Evolutionary conservation across 2,888 invertebrate genomes (phyloP).

Genomic region (Drosophila subsilvestris): DNA sequence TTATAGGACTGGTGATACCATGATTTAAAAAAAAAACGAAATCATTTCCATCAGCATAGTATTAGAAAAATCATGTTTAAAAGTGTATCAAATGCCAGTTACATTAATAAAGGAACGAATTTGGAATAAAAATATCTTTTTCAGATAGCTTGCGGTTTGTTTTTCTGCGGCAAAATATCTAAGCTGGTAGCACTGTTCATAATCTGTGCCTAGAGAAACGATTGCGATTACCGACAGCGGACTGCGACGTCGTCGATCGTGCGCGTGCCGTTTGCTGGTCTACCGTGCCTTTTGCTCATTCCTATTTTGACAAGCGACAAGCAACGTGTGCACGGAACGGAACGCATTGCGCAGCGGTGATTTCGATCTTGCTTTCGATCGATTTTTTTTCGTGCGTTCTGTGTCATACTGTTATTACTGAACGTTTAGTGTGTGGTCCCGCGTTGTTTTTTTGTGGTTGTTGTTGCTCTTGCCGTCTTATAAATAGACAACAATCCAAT

Average conservation of each 20-base stretch:
- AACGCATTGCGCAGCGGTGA: constrained; percentile 44
- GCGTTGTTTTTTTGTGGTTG: background rate
- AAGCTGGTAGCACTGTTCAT: constrained; percentile 34
- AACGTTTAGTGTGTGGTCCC: no score
- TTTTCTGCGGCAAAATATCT: constrained; percentile 7
- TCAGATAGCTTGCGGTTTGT: background rate
- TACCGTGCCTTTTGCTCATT: constrained; percentile 63
- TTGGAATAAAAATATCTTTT: background rate
- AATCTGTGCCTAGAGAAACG: constrained; percentile 55
- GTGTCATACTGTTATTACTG: background rate
- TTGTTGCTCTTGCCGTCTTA: background rate
- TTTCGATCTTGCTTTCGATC: constrained; percentile 37
- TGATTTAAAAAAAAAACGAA: no score
- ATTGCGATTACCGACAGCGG: constrained; percentile 10
- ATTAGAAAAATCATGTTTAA: background rate
- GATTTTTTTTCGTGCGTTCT: constrained; percentile 12
- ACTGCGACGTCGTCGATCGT: constrained; percentile 28
- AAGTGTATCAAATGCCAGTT: background rate
- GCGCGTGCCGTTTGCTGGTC: constrained; percentile 54
- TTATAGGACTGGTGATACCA: no score
- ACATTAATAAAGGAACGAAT: no score
- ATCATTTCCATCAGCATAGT: background rate
- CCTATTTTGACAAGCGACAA: constrained; percentile 69
- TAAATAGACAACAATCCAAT: background rate
- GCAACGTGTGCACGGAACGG: constrained; percentile 53